Base-by-base conservation (phyloP, 2,797 vertebrate genomes). In the Dryobates pubescens region DNA sequence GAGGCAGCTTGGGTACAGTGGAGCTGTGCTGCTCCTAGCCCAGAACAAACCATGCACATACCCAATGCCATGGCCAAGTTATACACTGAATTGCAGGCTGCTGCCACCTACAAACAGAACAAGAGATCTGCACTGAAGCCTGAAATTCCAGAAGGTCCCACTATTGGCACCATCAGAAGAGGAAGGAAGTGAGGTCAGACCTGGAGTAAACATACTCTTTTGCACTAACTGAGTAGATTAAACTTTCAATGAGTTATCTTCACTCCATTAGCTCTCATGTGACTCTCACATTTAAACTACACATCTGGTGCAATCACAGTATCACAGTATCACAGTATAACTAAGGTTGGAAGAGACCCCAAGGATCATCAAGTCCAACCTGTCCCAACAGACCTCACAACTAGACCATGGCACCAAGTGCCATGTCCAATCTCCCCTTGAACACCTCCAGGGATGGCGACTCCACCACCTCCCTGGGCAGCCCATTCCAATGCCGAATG, bases 171-270 rank as follows among this genome's bases (percentile, higher is more conserved):
- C 15, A 47, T 7, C 19, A 71, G 71, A 64, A 69, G 32, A 77
- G 17, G 29, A 63, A 86, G 14, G 8, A 51, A 17, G 10, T 17
- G 43, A 81, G 2, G 24, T 57, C 41, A 80, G 6, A 6, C 2
- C 13, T 69, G 19, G 23, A 34, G 6, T 36, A 81, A 80, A 45
- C 0, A 0, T 38, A 0, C 38, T 75, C 13, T 10, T 7, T 20
- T 5, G 54, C 49, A 36, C 3, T 3, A 4, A 2, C 8, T 24
- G 26, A 1, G 4, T 59, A 11, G 29, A 65, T 20, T 27, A 26
- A 67, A 6, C 5, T 41, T 86, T 5, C 68, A n/a, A 0, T 19
- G 43, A 51, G 32, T 53, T 65, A 51, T 83, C 30, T 53, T 88
- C 23, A 18, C 34, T 57, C 11, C 16, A 30, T 26, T 9, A 6